Conservation (phyloP, 2,113 vertebrate genomes). For the Neolamprologus fasciatus region DNA sequence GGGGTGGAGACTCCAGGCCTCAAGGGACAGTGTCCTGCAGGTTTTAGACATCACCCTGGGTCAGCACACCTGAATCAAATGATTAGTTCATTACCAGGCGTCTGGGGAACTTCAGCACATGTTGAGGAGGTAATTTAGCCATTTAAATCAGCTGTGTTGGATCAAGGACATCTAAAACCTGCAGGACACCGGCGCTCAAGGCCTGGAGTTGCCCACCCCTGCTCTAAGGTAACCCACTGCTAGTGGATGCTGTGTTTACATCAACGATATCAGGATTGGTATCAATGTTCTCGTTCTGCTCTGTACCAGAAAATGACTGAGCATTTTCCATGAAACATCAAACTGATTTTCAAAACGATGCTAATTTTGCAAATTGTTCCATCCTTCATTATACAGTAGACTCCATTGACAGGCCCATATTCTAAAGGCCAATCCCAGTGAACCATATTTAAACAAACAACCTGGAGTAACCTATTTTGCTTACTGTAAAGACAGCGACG, state of each 20-base stretch:
- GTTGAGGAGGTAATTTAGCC: neutral
- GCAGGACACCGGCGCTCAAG: rapidly evolving
- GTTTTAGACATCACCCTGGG: neutral
- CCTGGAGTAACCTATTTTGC: neutral
- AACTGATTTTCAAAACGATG: neutral
- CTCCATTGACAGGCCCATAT: neutral
- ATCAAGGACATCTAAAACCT: neutral
- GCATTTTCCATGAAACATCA: neutral
- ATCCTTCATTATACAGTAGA: neutral
- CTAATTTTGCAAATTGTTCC: neutral
- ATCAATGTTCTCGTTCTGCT: neutral
- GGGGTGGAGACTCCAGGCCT: neutral
- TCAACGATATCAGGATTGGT: neutral
- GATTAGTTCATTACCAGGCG: neutral
- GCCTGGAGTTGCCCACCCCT: neutral
- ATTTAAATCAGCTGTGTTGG: neutral
- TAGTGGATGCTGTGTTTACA: neutral
- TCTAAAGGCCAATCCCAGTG: constrained; percentile 2
- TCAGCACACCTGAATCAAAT: neutral
- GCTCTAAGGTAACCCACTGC: neutral
- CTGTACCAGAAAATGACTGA: neutral
- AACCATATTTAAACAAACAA: neutral
- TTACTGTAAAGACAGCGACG: neutral
- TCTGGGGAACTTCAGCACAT: neutral
- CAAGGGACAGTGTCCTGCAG: neutral